A percentile compares a stretch with the other conserved stretches of the same genome.
These are phyloP conservation scores for Muraenolepis orangiensis DNA, from an alignment of 2,797 vertebrate species.

Conservation along the genomic window DNA sequence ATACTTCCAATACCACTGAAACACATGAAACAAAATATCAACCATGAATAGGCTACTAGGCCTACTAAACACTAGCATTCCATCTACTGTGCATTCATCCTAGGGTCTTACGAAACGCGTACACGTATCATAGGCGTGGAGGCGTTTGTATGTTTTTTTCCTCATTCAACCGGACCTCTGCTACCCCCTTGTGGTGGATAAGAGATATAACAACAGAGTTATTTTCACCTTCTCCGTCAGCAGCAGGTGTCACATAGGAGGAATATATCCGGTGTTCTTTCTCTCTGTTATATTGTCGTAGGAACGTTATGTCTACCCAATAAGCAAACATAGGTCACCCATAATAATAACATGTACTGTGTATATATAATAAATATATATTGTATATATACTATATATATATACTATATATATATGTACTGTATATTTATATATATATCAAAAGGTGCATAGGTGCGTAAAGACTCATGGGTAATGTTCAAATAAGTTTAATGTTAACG, in stretches of 20 bases:
- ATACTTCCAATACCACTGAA: too few relatives aligned
- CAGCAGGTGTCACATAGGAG: background rate
- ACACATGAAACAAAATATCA: background rate
- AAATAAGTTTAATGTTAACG: too few relatives aligned
- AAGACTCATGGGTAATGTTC: too few relatives aligned
- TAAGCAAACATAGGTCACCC: too few relatives aligned
- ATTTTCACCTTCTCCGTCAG: background rate
- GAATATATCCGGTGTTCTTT: background rate
- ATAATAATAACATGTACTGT: too few relatives aligned
- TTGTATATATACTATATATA: too few relatives aligned
- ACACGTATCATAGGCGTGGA: background rate
- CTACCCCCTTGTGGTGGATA: slow-evolving; percentile 58
- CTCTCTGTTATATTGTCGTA: too few relatives aligned
- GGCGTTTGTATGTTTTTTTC: background rate
- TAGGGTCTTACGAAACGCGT: background rate
- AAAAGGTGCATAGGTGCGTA: too few relatives aligned
- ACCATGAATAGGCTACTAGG: slow-evolving; percentile 6
- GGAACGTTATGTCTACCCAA: too few relatives aligned
- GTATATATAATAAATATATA: too few relatives aligned
- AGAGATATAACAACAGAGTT: background rate
- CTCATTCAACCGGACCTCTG: slow-evolving; percentile 31
- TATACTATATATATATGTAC: too few relatives aligned
- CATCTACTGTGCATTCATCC: background rate
- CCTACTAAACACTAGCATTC: slow-evolving; percentile 8
- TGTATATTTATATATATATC: too few relatives aligned